phyloP scores from a whole-genome alignment of 1,140 invertebrate genomes.

The Portunus trituberculatus region DNA sequence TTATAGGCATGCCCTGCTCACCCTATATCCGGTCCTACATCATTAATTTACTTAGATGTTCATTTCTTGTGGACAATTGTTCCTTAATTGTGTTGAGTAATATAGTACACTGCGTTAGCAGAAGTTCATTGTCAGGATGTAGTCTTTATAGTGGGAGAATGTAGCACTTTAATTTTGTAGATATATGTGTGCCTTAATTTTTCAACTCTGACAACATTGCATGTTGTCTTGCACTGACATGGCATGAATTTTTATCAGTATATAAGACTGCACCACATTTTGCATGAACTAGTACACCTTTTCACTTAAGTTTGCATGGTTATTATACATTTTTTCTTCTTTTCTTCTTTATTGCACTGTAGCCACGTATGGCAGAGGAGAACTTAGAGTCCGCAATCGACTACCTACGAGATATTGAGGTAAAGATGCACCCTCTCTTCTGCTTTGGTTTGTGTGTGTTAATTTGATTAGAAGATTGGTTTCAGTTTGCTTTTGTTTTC shows the following conservation, averaged over 20 bases:
- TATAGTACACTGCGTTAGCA: not conserved
- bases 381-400: constrained; percentile 85
- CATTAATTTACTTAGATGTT: not conserved
- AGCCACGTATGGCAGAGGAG: constrained; percentile 78
- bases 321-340: constrained; percentile 81
- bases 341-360: constrained; percentile 77
- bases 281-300: constrained; percentile 71
- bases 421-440: constrained; percentile 78
- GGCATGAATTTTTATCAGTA: constrained; percentile 67
- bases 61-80: not conserved
- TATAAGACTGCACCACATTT: constrained; percentile 71
- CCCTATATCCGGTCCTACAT: not conserved
- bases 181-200: constrained; percentile 53
- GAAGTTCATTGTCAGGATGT: constrained; percentile 45
- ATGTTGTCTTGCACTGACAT: constrained; percentile 75
- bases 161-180: constrained; percentile 63
- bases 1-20: not conserved
- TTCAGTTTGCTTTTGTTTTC: not conserved
- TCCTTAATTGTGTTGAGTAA: constrained; percentile 21
- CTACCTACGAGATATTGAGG: constrained; percentile 89
- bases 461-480: constrained; percentile 48
- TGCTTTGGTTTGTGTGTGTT: constrained; percentile 66
- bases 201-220: constrained; percentile 71
- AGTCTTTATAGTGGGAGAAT: constrained; percentile 56
- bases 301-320: constrained; percentile 79